Evolutionary conservation across 1,140 invertebrate species (phyloP).

Genomic region (Drosophila murphyi): DNA sequence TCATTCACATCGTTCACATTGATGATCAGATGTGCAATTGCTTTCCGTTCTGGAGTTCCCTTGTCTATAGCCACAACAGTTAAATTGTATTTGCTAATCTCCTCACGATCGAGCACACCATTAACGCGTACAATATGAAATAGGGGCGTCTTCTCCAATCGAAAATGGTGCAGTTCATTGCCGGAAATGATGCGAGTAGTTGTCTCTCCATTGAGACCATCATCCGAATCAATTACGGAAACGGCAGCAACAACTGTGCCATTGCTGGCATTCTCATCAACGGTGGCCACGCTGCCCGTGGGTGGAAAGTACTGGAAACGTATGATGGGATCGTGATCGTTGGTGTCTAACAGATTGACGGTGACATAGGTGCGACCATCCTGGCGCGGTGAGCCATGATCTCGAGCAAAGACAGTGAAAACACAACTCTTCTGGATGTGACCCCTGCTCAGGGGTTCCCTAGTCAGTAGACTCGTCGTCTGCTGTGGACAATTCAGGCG

Average conservation of each 20-base stretch:
- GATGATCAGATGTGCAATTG: conserved; percentile 94
- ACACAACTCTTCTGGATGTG: conserved; percentile 94
- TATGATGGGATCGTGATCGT: conserved; percentile 97
- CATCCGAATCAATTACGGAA: conserved; percentile 95
- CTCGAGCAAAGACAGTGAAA: conserved; percentile 96
- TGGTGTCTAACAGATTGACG: conserved; percentile 96
- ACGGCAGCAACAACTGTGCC: conserved; percentile 96
- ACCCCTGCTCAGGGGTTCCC: conserved; percentile 67
- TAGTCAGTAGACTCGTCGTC: conserved; percentile 79
- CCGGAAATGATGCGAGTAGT: conserved; percentile 92
- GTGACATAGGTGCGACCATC: conserved; percentile 97
- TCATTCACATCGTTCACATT: conserved; percentile 98
- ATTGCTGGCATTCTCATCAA: conserved; percentile 96
- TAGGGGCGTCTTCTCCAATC: conserved; percentile 91
- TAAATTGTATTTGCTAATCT: conserved; percentile 95
- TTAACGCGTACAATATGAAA: conserved; percentile 97
- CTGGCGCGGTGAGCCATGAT: conserved; percentile 95
- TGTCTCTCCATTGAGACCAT: conserved; percentile 95
- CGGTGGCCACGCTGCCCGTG: conserved; percentile 92
- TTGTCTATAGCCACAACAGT: conserved; percentile 95
- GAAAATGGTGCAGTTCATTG: conserved; percentile 96
- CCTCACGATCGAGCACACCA: conserved; percentile 95
- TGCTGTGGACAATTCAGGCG: conserved; percentile 88
- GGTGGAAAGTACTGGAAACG: conserved; percentile 95
- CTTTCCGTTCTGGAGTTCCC: conserved; percentile 93